Conservation (phyloP, 2,888 invertebrate species). For the Ophion obscuratus region DNA sequence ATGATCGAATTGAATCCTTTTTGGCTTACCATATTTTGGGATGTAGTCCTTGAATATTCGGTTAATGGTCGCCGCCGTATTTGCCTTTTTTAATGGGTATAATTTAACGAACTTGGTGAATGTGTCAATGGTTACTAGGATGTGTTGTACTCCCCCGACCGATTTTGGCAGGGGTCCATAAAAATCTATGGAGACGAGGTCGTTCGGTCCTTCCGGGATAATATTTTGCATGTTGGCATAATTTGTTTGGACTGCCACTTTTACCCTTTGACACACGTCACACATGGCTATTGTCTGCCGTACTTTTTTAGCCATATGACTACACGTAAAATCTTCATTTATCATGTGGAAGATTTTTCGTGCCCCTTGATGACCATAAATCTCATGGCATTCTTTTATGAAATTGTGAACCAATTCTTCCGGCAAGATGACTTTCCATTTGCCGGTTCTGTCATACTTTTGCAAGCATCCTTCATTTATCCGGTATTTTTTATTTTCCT, state of each 20-base stretch:
- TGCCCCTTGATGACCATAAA: neutral
- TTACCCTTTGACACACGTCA: neutral
- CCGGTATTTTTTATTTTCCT: too few species aligned
- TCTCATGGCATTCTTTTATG: neutral
- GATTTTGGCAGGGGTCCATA: constrained; percentile 16
- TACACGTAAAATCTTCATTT: neutral
- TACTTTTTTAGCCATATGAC: neutral
- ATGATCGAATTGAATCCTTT: neutral
- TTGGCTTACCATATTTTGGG: too few species aligned
- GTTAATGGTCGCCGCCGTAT: neutral
- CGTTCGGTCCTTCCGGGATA: neutral
- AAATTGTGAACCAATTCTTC: neutral
- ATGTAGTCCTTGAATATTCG: too few species aligned
- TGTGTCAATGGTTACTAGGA: constrained; percentile 11
- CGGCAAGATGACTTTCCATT: neutral
- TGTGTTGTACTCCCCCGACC: neutral
- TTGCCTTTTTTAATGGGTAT: constrained; percentile 2
- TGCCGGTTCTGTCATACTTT: neutral
- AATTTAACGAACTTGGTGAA: constrained; percentile 23
- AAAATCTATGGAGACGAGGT: constrained; percentile 17
- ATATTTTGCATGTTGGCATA: constrained; percentile 1
- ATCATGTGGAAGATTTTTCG: neutral
- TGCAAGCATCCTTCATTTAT: neutral
- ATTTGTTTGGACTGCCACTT: neutral
- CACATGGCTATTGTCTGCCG: neutral